Conservation (phyloP, 2,888 invertebrate genomes). For the Oscheius sp. region DNA sequence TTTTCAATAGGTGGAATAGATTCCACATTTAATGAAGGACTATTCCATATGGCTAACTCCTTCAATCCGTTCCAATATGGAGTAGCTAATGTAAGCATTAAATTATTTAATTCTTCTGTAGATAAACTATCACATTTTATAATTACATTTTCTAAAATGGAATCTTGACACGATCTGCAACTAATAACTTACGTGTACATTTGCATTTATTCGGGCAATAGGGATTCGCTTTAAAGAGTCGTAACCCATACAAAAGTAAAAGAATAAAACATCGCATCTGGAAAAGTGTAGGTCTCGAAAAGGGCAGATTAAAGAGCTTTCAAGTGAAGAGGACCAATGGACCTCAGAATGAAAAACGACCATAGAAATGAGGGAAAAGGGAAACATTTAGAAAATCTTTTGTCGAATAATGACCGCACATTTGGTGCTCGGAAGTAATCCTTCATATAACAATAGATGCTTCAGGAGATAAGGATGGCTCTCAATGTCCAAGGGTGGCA, state of each 20-base stretch:
- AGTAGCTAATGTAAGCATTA: conserved; percentile 24
- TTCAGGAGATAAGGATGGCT: conserved; percentile 13
- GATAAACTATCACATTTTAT: conserved; percentile 10
- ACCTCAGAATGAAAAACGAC: conserved; percentile 12
- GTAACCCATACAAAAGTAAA: conserved; percentile 15
- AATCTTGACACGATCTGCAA: not conserved
- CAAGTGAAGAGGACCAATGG: not conserved
- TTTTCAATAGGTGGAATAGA: conserved; percentile 27
- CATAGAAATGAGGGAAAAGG: not conserved
- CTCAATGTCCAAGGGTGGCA: conserved; percentile 5
- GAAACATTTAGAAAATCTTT: conserved; percentile 27
- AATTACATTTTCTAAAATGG: conserved; percentile 9
- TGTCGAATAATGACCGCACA: conserved; percentile 24
- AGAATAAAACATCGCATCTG: conserved; percentile 20
- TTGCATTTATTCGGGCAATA: conserved; percentile 29
- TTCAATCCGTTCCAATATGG: conserved; percentile 15
- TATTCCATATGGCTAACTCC: conserved; percentile 25
- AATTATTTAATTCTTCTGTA: conserved; percentile 1
- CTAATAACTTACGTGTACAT: conserved; percentile 9
- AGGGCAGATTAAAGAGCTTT: not conserved
- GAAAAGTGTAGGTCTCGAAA: too few relatives aligned
- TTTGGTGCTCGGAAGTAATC: conserved; percentile 35
- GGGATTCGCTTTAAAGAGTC: conserved; percentile 2
- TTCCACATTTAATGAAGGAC: conserved; percentile 20
- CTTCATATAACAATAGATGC: conserved; percentile 37